Evolutionary conservation across 2,888 invertebrate genomes (phyloP).

Genomic region (Eilema depressum): DNA sequence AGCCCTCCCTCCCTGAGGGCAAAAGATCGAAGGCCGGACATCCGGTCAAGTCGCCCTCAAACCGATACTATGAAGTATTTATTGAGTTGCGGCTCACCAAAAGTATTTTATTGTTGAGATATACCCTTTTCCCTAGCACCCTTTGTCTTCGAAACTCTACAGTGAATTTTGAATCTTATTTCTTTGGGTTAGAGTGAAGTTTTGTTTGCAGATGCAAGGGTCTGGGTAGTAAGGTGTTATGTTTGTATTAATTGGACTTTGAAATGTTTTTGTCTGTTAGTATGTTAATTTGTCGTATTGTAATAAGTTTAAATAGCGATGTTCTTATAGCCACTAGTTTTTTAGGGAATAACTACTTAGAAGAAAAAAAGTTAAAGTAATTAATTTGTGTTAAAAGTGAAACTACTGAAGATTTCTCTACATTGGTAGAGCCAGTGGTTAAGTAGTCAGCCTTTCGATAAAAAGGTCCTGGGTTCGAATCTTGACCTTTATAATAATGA

Average conservation of each 20-base stretch:
- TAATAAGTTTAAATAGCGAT: constrained; percentile 42
- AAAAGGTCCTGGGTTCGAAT: no score
- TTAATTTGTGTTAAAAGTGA: no score
- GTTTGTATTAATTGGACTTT: constrained; percentile 77
- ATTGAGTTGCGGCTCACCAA: constrained; percentile 85
- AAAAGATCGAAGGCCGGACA: constrained; percentile 81
- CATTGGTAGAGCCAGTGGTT: neutral
- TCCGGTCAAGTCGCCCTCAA: constrained; percentile 81
- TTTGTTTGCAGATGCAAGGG: constrained; percentile 40
- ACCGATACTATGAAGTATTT: constrained; percentile 86
- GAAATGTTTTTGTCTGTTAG: constrained; percentile 73
- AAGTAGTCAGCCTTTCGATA: no score
- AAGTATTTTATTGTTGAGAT: constrained; percentile 84
- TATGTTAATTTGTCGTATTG: constrained; percentile 64
- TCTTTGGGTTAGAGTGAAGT: constrained; percentile 36
- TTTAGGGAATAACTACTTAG: neutral
- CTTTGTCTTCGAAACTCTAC: constrained; percentile 49
- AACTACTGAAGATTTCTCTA: neutral
- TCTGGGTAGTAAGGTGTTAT: constrained; percentile 69
- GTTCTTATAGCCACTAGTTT: constrained; percentile 34
- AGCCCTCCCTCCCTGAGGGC: constrained; percentile 71
- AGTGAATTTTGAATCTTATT: constrained; percentile 50
- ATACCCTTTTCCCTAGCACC: constrained; percentile 71
- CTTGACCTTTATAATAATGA: no score
- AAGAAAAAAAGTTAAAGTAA: neutral